A percentile compares a stretch with the other conserved stretches of the same genome.
phyloP scores from a whole-genome alignment of 2,888 invertebrate species.

The Xestia xanthographa region DNA sequence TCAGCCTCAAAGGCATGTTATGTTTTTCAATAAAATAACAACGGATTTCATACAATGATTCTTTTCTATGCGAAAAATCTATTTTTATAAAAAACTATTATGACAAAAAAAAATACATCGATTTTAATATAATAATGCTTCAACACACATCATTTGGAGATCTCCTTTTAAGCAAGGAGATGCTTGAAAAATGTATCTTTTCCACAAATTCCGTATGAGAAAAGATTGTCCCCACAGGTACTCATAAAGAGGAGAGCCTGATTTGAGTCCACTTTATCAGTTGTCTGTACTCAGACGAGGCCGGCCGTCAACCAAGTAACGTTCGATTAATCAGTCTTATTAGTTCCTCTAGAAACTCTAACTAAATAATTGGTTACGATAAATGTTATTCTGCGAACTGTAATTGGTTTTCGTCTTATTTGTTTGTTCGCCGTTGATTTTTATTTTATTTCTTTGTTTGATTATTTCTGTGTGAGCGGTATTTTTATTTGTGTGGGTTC shows the following conservation, averaged over 20 bases:
- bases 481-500: constrained; percentile 56
- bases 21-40: not conserved
- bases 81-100: too few species aligned
- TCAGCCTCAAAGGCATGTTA: not conserved
- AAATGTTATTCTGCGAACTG: constrained; percentile 76
- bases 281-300: constrained; percentile 53
- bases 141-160: too few species aligned
- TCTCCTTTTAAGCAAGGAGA: too few species aligned
- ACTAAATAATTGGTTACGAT: constrained; percentile 80
- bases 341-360: constrained; percentile 72
- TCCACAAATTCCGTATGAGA: not conserved
- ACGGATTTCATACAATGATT: not conserved
- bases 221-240: not conserved
- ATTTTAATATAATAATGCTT: too few species aligned
- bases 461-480: constrained; percentile 55
- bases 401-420: constrained; percentile 78
- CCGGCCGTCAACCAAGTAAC: constrained; percentile 56
- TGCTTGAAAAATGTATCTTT: not conserved
- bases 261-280: constrained; percentile 46
- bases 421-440: constrained; percentile 71
- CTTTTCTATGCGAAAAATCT: not conserved
- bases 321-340: constrained; percentile 74
- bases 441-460: constrained; percentile 67
- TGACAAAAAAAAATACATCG: too few species aligned
- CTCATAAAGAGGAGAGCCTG: constrained; percentile 28